These are phyloP conservation scores for Drosophila melanica DNA, from an alignment of 1,140 invertebrate species.

Conservation along the genomic window DNA sequence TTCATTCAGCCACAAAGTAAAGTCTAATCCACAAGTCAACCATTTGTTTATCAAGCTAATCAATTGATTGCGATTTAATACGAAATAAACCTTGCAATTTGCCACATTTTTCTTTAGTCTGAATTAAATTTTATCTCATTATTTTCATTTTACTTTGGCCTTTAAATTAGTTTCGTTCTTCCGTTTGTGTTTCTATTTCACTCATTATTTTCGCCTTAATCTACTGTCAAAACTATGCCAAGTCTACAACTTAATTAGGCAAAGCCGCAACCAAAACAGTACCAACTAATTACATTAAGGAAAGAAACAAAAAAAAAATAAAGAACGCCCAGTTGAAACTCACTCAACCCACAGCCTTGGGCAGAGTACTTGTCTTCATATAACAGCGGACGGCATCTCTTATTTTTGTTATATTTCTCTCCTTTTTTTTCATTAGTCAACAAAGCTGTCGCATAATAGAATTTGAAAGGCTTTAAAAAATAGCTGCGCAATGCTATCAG, in stretches of 20 bases:
- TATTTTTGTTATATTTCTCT: slow-evolving; percentile 31
- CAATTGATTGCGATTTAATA: background rate
- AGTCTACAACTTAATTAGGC: slow-evolving; percentile 47
- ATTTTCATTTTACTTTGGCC: background rate
- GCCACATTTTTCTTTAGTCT: too few relatives aligned
- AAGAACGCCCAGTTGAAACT: slow-evolving; percentile 5
- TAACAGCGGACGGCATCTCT: slow-evolving; percentile 40
- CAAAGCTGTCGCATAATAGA: slow-evolving; percentile 60
- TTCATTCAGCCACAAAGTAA: slow-evolving; percentile 18
- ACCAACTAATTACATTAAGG: slow-evolving; percentile 36
- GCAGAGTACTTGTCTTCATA: slow-evolving; percentile 16
- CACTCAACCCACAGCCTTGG: slow-evolving; percentile 39
- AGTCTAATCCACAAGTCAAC: slow-evolving; percentile 16
- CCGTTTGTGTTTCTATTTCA: background rate
- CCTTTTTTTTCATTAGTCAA: slow-evolving; percentile 55
- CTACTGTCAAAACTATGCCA: slow-evolving; percentile 31
- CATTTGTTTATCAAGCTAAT: slow-evolving; percentile 11
- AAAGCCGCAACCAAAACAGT: slow-evolving; percentile 23
- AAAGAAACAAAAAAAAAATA: slow-evolving; percentile 9
- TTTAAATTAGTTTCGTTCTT: background rate
- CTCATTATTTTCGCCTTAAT: background rate
- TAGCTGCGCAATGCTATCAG: slow-evolving; percentile 50
- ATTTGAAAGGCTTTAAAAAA: slow-evolving; percentile 67
- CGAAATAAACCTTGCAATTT: background rate
- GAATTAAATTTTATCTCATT: background rate